Percentiles rank a stretch among this genome's conserved stretches.
Evolutionary conservation across 2,113 vertebrate genomes (phyloP).

Genomic region (Xyliphius kryptos): DNA sequence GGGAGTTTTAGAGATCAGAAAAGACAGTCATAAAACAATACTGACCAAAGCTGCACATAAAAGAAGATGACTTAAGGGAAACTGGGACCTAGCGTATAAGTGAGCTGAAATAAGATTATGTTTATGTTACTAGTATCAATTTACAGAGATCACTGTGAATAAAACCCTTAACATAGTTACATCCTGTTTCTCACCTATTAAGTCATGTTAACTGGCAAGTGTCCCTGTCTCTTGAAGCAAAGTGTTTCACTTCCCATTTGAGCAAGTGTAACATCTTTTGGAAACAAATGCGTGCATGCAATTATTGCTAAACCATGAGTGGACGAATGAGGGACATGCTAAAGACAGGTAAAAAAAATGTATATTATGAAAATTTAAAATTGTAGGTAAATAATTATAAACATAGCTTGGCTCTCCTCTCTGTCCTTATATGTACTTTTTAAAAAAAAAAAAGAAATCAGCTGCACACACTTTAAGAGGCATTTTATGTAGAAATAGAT

Average conservation of each 20-base stretch:
- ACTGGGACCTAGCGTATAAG: not conserved
- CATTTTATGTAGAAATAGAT: not conserved
- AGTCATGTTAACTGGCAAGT: not conserved
- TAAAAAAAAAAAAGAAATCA: too few relatives aligned
- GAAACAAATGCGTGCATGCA: not conserved
- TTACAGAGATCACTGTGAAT: not conserved
- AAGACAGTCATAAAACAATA: slow-evolving; percentile 14
- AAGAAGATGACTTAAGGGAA: slow-evolving; percentile 14
- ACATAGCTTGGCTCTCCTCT: too few relatives aligned
- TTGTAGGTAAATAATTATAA: too few relatives aligned
- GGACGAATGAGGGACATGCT: not conserved
- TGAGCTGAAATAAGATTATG: not conserved
- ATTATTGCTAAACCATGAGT: not conserved
- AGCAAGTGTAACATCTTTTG: not conserved
- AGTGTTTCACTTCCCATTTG: not conserved
- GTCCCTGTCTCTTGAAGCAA: slow-evolving; percentile 4
- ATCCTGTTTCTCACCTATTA: not conserved
- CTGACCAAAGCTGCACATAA: slow-evolving; percentile 28
- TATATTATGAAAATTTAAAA: too few relatives aligned
- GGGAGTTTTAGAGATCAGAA: slow-evolving; percentile 1
- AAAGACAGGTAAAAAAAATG: not conserved
- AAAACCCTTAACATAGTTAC: not conserved
- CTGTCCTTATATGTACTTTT: too few relatives aligned
- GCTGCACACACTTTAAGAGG: too few relatives aligned
- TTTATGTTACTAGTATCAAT: not conserved